Conservation (phyloP, 2,113 vertebrate species). For the Cheilinus undulatus region DNA sequence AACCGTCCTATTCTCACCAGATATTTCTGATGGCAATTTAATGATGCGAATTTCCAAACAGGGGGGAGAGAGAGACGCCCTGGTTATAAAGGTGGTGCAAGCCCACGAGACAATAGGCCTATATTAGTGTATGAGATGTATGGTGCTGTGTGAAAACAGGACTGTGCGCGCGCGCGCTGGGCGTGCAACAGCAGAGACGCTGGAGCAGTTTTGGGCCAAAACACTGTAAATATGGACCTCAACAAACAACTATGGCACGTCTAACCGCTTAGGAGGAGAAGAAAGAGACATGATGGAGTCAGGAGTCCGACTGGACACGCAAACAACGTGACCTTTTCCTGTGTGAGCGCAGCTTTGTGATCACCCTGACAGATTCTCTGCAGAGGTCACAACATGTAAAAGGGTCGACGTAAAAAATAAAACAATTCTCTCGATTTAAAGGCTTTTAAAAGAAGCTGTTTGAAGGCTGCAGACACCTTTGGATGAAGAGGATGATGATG, state of each 20-base stretch:
- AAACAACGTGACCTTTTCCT: conserved; percentile 65
- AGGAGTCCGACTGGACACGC: conserved; percentile 55
- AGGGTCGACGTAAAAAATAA: not conserved
- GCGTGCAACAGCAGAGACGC: conserved; percentile 19
- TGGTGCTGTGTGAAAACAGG: conserved; percentile 35
- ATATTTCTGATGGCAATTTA: conserved; percentile 65
- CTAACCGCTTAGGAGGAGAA: not conserved
- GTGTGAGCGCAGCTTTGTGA: conserved; percentile 48
- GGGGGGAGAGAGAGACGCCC: conserved; percentile 48
- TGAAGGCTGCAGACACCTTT: conserved; percentile 21
- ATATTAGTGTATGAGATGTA: conserved; percentile 24
- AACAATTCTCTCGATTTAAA: not conserved
- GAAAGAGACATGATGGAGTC: conserved; percentile 47
- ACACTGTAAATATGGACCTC: conserved; percentile 27
- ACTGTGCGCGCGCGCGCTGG: conserved; percentile 13
- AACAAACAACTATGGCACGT: conserved; percentile 20
- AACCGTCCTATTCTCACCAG: conserved; percentile 44
- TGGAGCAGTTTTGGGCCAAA: conserved; percentile 15
- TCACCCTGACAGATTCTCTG: conserved; percentile 41
- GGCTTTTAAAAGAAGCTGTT: not conserved
- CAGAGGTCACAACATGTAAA: conserved; percentile 6
- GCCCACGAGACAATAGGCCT: conserved; percentile 53
- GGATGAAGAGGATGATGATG: conserved; percentile 19
- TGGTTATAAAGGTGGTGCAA: conserved; percentile 42
- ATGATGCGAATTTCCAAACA: conserved; percentile 60